Base-by-base conservation (phyloP, 2,113 vertebrate species). In the Piprites chloris region DNA sequence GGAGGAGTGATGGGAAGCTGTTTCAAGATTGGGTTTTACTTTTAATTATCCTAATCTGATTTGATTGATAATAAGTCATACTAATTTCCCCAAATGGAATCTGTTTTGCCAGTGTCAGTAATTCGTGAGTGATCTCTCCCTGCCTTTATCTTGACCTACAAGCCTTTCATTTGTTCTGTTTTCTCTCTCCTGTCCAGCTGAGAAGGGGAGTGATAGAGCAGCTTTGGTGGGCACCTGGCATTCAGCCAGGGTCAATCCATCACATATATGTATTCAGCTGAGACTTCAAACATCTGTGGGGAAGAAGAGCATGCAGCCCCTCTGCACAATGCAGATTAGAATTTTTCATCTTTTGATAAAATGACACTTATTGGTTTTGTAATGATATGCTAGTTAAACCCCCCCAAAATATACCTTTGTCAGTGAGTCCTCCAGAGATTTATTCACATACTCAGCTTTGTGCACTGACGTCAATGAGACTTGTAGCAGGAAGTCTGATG, bases 261-360 rank as follows among this genome's bases (percentile, higher is more conserved):
- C 39, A 55, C 69, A 55, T 37, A 33, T 14, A 20, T 6, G 14
- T 52, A 26, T 23, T 47, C 3, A 1, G 23, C 22, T 73, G 65
- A 23, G 14, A 73, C 86, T 77, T 67, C 53, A 86, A 89, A 72
- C 11, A 33, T 35, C 65, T 52, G 12, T 41, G n/a, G 33, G 49
- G 30, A 41, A 73, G 20, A 26, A 9, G 26, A 16, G 16, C 47
- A 67, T 2, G 4, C 13, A 73, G 17, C 19, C 18, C 22, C 42
- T 72, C 37, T 4, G 0, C 33, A 46, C 1, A 0, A 33, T 16
- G 9, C 27, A 37, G 19, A 47, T 77, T 39, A 39, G 24, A 22
- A 28, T n/a, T 71, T 78, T 67, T 78, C 41, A 20, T 44, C 39
- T 59, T 87, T 53, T 53, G n/a, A 39, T 65, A 74, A 50, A 0